Evolutionary conservation across 92 coral and sea anemone species (phyloP).

Genomic region (Chrysogorgia sp.): DNA sequence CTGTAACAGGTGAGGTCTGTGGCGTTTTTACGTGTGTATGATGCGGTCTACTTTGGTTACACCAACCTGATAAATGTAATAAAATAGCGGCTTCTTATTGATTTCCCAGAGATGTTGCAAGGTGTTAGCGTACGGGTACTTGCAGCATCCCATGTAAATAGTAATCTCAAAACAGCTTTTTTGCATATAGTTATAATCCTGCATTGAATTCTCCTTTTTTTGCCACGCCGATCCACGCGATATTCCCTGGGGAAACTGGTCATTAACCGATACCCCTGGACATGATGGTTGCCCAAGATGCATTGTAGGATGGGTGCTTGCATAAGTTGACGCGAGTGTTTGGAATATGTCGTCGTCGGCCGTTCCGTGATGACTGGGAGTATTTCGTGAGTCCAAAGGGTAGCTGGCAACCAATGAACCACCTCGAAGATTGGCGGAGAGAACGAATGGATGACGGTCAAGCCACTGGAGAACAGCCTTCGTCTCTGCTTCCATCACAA

Average conservation of each 20-base stretch:
- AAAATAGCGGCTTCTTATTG: conserved; percentile 74
- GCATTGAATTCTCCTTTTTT: conserved; percentile 69
- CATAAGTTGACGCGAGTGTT: conserved; percentile 76
- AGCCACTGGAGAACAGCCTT: conserved; percentile 81
- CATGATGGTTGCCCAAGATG: conserved; percentile 95
- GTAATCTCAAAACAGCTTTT: conserved; percentile 82
- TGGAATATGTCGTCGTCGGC: conserved; percentile 94
- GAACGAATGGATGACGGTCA: conserved; percentile 73
- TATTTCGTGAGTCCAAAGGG: conserved; percentile 77
- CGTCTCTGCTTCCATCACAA: conserved; percentile 70
- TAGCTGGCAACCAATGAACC: conserved; percentile 85
- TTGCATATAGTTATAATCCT: conserved; percentile 78
- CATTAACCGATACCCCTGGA: conserved; percentile 82
- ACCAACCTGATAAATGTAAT: conserved; percentile 83
- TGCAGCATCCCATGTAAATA: conserved; percentile 91
- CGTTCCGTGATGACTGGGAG: conserved; percentile 67
- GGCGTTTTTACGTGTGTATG: too few species aligned
- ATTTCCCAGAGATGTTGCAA: conserved; percentile 86
- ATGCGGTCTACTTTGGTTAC: neutral
- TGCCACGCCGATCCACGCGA: conserved; percentile 81
- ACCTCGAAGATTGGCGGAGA: conserved; percentile 88
- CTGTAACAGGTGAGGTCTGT: too few species aligned
- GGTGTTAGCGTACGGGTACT: conserved; percentile 82
- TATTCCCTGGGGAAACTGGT: conserved; percentile 77
- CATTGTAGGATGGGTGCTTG: conserved; percentile 92